Conservation (phyloP, 2,797 vertebrate genomes). For the Sebastes cheni region DNA sequence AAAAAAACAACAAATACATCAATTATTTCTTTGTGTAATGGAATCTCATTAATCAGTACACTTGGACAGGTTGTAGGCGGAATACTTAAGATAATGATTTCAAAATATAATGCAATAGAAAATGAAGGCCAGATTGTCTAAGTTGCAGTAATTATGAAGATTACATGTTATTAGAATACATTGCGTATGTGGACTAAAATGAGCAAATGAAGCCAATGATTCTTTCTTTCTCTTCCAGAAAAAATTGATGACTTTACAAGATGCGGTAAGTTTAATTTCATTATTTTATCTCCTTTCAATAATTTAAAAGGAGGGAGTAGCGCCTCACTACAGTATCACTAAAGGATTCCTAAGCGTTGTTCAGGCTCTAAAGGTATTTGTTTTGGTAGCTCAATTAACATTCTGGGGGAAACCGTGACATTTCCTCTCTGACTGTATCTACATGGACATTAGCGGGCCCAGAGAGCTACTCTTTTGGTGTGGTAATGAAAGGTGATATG, state of each 20-base stretch:
- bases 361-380: constrained; percentile 31
- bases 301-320: neutral
- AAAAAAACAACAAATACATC: neutral
- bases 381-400: constrained; percentile 47
- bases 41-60: constrained; percentile 19
- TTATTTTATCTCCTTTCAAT: constrained; percentile 1
- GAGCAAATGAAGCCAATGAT: constrained; percentile 32
- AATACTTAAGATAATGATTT: constrained; percentile 37
- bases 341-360: constrained; percentile 34
- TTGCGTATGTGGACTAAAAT: constrained; percentile 1
- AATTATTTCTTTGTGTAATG: neutral
- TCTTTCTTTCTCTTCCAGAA: neutral
- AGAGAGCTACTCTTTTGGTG: constrained; percentile 8
- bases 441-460: constrained; percentile 29
- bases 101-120: constrained; percentile 24
- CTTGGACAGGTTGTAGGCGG: neutral
- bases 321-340: neutral
- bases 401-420: constrained; percentile 42
- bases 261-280: constrained; percentile 4
- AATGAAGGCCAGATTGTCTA: constrained; percentile 8
- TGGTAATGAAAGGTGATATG: constrained; percentile 53
- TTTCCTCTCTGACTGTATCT: constrained; percentile 55
- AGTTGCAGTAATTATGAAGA: constrained; percentile 7
- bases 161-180: constrained; percentile 23
- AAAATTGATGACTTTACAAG: constrained; percentile 5